These are phyloP conservation scores for Ormia ochracea DNA, from an alignment of 2,888 invertebrate species.

Conservation along the genomic window DNA sequence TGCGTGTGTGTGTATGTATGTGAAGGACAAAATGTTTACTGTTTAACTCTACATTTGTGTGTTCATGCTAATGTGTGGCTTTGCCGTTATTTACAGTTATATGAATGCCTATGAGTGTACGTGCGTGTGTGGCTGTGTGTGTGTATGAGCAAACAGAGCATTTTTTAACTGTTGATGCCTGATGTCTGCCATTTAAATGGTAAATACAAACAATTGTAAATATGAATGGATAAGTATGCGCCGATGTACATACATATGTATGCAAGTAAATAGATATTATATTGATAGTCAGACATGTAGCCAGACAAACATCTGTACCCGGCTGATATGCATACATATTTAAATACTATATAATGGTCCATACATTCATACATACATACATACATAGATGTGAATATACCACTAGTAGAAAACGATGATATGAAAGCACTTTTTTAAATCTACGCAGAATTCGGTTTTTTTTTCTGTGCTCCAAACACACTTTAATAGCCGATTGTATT, in stretches of 20 bases:
- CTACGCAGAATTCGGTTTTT: neutral
- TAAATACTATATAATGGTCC: no score
- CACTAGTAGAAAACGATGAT: constrained; percentile 25
- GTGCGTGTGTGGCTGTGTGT: no score
- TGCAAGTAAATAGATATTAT: no score
- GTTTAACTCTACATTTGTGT: constrained; percentile 22
- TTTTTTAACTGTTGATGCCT: constrained; percentile 60
- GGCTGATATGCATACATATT: neutral
- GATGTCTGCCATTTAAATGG: constrained; percentile 60
- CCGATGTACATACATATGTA: neutral
- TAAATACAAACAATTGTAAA: constrained; percentile 48
- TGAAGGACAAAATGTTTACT: constrained; percentile 38
- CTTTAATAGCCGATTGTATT: neutral
- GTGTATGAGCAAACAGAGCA: constrained; percentile 13
- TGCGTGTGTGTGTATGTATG: no score
- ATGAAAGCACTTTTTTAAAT: constrained; percentile 39
- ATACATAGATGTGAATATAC: neutral
- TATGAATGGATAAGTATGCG: neutral
- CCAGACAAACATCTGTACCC: constrained; percentile 19
- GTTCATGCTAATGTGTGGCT: neutral
- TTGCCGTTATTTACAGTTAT: constrained; percentile 54
- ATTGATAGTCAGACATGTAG: constrained; percentile 44
- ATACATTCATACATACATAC: neutral
- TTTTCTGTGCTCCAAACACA: no score
- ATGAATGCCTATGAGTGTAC: no score